Base-by-base conservation (phyloP, 2,888 invertebrate species). In the Yponomeuta plumbellus region DNA sequence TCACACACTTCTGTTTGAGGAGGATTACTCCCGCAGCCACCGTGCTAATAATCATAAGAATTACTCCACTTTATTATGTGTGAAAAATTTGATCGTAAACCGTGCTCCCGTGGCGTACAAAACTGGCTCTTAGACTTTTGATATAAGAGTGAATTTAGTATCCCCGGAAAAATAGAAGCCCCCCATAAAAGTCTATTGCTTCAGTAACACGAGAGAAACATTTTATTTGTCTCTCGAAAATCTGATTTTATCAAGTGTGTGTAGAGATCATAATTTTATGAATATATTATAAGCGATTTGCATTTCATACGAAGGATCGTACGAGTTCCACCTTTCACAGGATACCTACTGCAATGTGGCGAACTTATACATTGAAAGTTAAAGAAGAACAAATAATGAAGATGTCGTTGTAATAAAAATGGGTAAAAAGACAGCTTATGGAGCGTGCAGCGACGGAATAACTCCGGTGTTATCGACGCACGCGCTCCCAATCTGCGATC, bases 401-500 rank as follows among this genome's bases (percentile, higher is more conserved):
- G 91, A 84, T 88, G 89, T 89, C 82, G 78, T 77, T 75, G 78
- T 80, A 84, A 34, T 34, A 34, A 86, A 68, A 88, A 86, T 83
- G 80, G 81, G 83, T 83, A 81, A 85, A 90, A 89, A 90, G 76
- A 76, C 75, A 83, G 83, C 84, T 84, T 83, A 85, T 86, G 84
- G 86, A 86, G 78, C 88, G 85, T 82, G 86, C 86, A 84, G 80
- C 81, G 86, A 75, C 83, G 80, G 86, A 89, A 90, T 89, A 91
- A 87, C 89, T 89, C 81, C 76, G 79, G 81, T 80, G 85, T 84
- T 91, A 90, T 91, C 91, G 84, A 71, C 81, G 88, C 91, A 90
- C 89, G 91, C 89, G 90, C 90, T 85, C 85, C 86, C 88, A 86
- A 90, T 91, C 91, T 86, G 83, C 86, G 91, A 91, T 91, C 88